Evolutionary conservation across 1,140 invertebrate species (phyloP).

Genomic region (Bombyx mandarina): DNA sequence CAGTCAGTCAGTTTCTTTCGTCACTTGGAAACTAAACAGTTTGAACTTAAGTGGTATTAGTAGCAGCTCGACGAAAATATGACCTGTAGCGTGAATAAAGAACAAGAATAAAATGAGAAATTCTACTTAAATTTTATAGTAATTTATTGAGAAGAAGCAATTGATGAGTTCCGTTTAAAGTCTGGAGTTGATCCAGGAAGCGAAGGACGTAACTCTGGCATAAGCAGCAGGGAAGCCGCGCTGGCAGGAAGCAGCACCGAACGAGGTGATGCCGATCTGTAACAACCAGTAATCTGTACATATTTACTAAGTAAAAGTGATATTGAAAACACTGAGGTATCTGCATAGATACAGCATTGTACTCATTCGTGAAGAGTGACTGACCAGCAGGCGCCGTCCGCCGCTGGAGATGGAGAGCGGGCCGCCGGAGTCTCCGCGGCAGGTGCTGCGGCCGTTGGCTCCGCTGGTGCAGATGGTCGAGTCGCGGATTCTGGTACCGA

Average conservation of each 20-base stretch:
- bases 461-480: slow-evolving; percentile 7
- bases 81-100: too few species aligned
- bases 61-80: too few species aligned
- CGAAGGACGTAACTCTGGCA: slow-evolving; percentile 1
- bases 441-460: slow-evolving; percentile 1
- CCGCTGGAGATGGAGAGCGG: slow-evolving; percentile 5
- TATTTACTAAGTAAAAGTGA: not conserved
- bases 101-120: too few species aligned
- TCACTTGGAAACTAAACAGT: too few species aligned
- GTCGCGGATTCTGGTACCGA: not conserved
- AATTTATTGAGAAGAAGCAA: too few species aligned
- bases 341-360: too few species aligned
- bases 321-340: too few species aligned
- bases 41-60: too few species aligned
- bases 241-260: slow-evolving; percentile 1
- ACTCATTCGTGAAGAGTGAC: not conserved
- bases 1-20: too few species aligned
- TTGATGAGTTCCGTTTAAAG: too few species aligned
- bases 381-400: slow-evolving; percentile 1
- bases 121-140: too few species aligned
- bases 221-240: slow-evolving; percentile 2
- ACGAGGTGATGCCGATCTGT: slow-evolving; percentile 1
- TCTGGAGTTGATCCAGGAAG: slow-evolving; percentile 6
- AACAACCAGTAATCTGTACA: not conserved
- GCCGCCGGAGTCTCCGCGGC: slow-evolving; percentile 7